A percentile compares a stretch with the other conserved stretches of the same genome.
phyloP scores from a whole-genome alignment of 1,140 invertebrate species.

The Rhyacophila brunnea region DNA sequence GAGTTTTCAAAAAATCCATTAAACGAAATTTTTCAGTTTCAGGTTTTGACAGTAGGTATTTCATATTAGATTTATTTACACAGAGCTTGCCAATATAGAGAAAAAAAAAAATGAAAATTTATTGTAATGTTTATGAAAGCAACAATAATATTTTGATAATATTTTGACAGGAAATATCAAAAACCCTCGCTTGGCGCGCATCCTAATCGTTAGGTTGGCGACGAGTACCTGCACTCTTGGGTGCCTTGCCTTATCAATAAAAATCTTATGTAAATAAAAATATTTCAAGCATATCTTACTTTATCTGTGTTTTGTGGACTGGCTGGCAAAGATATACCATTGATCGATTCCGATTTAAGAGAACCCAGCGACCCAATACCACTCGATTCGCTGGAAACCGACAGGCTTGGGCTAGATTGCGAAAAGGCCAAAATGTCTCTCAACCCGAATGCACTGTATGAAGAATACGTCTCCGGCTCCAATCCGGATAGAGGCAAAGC shows the following conservation, averaged over 20 bases:
- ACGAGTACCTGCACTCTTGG: not conserved
- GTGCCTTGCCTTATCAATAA: not conserved
- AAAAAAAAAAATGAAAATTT: too few species aligned
- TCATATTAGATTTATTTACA: too few species aligned
- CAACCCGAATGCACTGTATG: constrained; percentile 49
- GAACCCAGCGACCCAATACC: constrained; percentile 53
- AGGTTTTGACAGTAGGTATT: too few species aligned
- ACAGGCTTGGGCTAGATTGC: constrained; percentile 50
- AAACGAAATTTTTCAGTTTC: too few species aligned
- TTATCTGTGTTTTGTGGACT: constrained; percentile 55
- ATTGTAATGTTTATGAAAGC: too few species aligned
- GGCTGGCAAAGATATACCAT: constrained; percentile 49
- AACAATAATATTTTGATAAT: too few species aligned
- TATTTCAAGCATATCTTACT: constrained; percentile 35
- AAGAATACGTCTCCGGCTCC: constrained; percentile 52
- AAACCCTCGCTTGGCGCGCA: too few species aligned
- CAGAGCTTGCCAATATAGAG: too few species aligned
- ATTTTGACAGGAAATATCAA: too few species aligned
- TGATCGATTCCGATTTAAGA: constrained; percentile 52
- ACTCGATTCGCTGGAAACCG: constrained; percentile 53
- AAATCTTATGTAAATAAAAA: constrained; percentile 27
- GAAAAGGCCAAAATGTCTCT: constrained; percentile 52
- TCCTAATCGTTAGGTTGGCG: too few species aligned
- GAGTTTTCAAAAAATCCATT: too few species aligned
- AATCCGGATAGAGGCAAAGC: constrained; percentile 50